phyloP scores from a whole-genome alignment of 2,797 vertebrate genomes.

The Bovichtus variegatus region DNA sequence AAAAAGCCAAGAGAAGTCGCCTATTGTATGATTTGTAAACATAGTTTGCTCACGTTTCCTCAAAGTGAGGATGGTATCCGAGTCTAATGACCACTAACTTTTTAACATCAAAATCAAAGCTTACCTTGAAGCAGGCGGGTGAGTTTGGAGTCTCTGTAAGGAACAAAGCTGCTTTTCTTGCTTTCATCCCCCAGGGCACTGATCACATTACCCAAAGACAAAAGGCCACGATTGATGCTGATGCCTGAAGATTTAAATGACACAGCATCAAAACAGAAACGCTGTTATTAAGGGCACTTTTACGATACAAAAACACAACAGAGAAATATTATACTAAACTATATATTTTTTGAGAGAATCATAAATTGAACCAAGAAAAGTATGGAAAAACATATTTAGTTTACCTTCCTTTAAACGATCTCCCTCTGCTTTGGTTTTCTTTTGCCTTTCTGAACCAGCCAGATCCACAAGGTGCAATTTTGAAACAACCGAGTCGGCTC shows the following conservation, averaged over 20 bases:
- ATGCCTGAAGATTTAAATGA: constrained; percentile 86
- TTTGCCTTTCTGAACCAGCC: constrained; percentile 97
- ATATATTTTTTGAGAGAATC: neutral
- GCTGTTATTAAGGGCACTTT: neutral
- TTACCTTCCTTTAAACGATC: constrained; percentile 96
- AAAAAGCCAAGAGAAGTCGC: neutral
- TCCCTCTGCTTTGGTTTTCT: constrained; percentile 98
- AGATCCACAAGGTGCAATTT: constrained; percentile 97
- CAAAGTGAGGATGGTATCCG: constrained; percentile 2
- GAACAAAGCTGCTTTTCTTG: constrained; percentile 90
- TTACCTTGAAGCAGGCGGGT: constrained; percentile 92
- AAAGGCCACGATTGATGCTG: constrained; percentile 95
- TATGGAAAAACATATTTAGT: neutral
- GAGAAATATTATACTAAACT: neutral
- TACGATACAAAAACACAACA: neutral
- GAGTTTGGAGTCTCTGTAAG: constrained; percentile 93
- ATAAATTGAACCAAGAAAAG: neutral
- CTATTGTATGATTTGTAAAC: neutral
- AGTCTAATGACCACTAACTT: constrained; percentile 21
- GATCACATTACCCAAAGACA: constrained; percentile 93
- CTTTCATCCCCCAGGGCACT: constrained; percentile 91
- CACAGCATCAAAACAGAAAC: constrained; percentile 25
- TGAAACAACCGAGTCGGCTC: constrained; percentile 87
- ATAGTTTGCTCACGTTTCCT: neutral
- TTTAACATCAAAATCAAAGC: constrained; percentile 51